A percentile compares a stretch with the other conserved stretches of the same genome.
phyloP scores from a whole-genome alignment of 2,797 vertebrate species.

The Leuciscus waleckii region DNA sequence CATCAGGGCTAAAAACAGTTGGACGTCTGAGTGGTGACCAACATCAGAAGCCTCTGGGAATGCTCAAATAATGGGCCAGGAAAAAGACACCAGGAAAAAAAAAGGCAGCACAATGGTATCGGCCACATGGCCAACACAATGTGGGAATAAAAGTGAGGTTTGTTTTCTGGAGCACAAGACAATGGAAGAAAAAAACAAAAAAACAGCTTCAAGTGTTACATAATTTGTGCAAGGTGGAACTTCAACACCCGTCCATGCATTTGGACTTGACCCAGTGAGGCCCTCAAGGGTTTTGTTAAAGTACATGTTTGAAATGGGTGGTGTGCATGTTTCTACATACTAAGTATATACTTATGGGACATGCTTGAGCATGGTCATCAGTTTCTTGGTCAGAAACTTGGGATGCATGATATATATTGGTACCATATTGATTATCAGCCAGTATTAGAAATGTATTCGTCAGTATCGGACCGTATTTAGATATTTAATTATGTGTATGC shows the following conservation, averaged over 20 bases:
- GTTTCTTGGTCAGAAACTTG: background rate
- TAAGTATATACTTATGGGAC: conserved; percentile 7
- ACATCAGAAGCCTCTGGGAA: conserved; percentile 71
- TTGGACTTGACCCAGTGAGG: conserved; percentile 8
- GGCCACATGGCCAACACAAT: conserved; percentile 39
- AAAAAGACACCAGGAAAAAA: conserved; percentile 67
- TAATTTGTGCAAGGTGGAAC: conserved; percentile 49
- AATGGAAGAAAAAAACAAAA: conserved; percentile 56
- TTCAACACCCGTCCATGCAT: conserved; percentile 3
- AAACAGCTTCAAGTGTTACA: conserved; percentile 61
- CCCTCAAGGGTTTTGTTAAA: conserved; percentile 11
- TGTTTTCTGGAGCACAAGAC: conserved; percentile 65
- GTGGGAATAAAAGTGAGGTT: conserved; percentile 51
- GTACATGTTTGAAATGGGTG: conserved; percentile 11
- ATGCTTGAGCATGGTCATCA: background rate
- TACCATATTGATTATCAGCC: background rate
- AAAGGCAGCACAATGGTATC: conserved; percentile 68
- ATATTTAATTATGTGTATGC: background rate
- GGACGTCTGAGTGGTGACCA: conserved; percentile 62
- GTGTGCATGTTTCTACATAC: conserved; percentile 28
- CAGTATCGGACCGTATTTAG: background rate
- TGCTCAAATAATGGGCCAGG: conserved; percentile 75
- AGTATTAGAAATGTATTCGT: background rate
- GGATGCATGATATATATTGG: background rate
- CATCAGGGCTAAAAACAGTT: conserved; percentile 63